These are phyloP conservation scores for Apodemus speciosus DNA, from an alignment of 2,113 vertebrate species.

Conservation along the genomic window DNA sequence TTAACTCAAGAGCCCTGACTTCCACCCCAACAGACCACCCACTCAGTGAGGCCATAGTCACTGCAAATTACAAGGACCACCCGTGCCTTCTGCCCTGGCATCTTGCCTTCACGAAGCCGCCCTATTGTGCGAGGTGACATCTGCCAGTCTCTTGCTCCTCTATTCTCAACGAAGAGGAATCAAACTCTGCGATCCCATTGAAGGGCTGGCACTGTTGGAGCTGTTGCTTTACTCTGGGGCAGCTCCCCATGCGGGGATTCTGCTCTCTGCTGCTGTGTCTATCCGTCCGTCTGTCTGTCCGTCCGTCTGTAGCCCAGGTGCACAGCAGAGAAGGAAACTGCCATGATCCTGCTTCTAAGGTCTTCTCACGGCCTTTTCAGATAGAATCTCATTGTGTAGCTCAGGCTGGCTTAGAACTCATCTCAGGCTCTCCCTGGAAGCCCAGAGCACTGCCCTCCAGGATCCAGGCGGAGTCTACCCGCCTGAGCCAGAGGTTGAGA, in stretches of 20 bases:
- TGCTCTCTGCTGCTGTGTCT: not conserved
- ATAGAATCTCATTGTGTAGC: not conserved
- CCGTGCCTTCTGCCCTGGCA: not conserved
- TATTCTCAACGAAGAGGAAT: not conserved
- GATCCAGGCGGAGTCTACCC: not conserved
- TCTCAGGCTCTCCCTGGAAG: not conserved
- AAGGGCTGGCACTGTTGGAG: not conserved
- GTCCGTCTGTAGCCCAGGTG: not conserved
- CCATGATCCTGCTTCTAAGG: not conserved
- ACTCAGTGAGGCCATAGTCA: not conserved
- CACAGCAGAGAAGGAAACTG: not conserved
- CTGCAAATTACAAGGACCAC: not conserved
- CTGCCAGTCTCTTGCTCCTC: not conserved
- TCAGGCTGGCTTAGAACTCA: not conserved
- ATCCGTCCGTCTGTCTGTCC: too few species aligned
- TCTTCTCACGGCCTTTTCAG: not conserved
- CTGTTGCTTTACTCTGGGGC: not conserved
- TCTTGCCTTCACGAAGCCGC: not conserved
- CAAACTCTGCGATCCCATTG: not conserved
- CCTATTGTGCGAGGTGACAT: not conserved
- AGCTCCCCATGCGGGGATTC: not conserved
- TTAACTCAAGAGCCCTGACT: not conserved
- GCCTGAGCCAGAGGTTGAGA: fast-evolving
- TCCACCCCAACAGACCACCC: too few species aligned
- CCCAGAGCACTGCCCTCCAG: not conserved